Evolutionary conservation across 2,888 invertebrate genomes (phyloP), one percentile per base, ranked within the genome.

Genomic region (Ectropis crepuscularia): DNA sequence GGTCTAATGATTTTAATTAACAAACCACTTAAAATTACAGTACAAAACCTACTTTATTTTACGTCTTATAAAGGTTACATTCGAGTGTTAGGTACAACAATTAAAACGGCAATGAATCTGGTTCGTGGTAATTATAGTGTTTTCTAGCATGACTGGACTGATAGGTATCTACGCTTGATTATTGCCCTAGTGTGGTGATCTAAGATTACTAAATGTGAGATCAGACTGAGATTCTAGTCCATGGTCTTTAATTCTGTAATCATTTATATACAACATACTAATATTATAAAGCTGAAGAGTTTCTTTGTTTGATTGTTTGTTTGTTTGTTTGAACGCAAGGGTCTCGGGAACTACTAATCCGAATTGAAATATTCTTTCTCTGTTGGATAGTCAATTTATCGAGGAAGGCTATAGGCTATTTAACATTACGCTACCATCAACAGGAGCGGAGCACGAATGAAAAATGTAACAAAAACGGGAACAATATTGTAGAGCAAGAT

Each of bases 31-130:
- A 10, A 41, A 41, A 51, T 16, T 10, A 16, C 16, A 28, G 5
- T 5, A 2, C 12, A 51, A 16, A 41, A 16, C n/a, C 6, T 6
- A 7, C 28, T 42, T 41, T 41, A 41, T 39, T 8, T 16, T 16
- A 5, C 8, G 5, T 8, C 8, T 9, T 28, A 10, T 41, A 42
- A 8, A 41, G 51, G 2, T 28, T 42, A 51, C n/a, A 41, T 41
- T 42, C 10, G 10, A 1, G 6, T 16, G 28, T 11, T 9, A 41
- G 10, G 9, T 8, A 5, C 6, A 28, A 5, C 28, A 51, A 51
- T 51, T 51, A 51, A 51, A 51, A 51, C 39, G 41, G 51, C 51
- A 41, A 51, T 51, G 51, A 51, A 41, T 51, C 51, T 51, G 41
- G 6, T 28, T 6, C 10, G 51, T 28, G 41, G 28, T 51, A 51